phyloP scores from a whole-genome alignment of 2,113 vertebrate species.

The Meriones unguiculatus region DNA sequence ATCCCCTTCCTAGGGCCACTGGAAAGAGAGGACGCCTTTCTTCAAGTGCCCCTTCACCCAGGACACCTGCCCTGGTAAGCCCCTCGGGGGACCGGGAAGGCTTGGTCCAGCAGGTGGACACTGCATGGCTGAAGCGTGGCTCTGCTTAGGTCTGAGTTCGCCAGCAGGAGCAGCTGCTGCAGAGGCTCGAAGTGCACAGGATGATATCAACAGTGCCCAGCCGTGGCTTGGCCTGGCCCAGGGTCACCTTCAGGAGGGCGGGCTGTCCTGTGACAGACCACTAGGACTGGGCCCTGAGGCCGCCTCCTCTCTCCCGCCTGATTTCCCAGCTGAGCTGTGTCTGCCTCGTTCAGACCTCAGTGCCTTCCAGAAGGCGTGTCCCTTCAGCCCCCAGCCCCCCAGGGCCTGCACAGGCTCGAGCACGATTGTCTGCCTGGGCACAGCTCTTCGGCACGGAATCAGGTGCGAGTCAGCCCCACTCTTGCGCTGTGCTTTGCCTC shows the following conservation, averaged over 20 bases:
- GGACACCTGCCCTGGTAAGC: slow-evolving; percentile 84
- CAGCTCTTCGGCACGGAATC: neutral
- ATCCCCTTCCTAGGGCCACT: slow-evolving; percentile 89
- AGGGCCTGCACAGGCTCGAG: neutral
- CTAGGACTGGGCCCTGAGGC: neutral
- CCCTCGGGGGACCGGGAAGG: slow-evolving; percentile 79
- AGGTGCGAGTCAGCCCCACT: neutral
- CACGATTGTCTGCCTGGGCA: neutral
- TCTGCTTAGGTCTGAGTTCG: neutral
- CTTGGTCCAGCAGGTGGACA: slow-evolving; percentile 81
- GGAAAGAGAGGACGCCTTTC: slow-evolving; percentile 78
- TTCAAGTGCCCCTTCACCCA: slow-evolving; percentile 89
- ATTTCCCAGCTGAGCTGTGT: neutral
- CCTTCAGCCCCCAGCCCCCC: neutral
- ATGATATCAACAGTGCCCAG: neutral
- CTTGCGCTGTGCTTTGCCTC: neutral
- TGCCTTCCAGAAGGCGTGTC: neutral
- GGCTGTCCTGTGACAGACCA: accelerated
- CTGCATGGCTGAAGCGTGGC: neutral
- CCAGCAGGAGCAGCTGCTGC: neutral
- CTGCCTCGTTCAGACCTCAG: neutral
- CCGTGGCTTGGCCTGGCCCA: neutral
- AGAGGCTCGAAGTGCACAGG: neutral
- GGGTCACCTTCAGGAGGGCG: too few relatives aligned
- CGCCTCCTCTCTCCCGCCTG: neutral